A percentile compares a stretch with the other conserved stretches of the same genome.
Conservation (phyloP, 2,888 invertebrate genomes). For the Helobdella robusta region DNA sequence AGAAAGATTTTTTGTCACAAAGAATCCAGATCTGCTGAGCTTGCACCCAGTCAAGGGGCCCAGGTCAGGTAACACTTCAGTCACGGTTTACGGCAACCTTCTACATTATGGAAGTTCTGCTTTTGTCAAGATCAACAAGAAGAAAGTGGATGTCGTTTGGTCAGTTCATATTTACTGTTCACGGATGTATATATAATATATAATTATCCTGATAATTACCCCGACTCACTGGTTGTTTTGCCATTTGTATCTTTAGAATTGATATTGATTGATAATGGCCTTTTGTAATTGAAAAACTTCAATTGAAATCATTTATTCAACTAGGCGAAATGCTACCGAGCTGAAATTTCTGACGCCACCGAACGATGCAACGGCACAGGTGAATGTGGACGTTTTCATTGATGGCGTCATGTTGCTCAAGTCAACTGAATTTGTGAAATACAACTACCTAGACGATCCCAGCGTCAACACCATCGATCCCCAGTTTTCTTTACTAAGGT, state of each 20-base stretch:
- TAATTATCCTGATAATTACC: too few species aligned
- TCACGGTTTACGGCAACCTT: constrained; percentile 16
- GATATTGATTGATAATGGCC: too few species aligned
- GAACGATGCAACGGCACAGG: background rate
- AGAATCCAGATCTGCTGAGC: constrained; percentile 21
- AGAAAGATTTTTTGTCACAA: too few species aligned
- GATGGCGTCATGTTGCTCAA: constrained; percentile 14
- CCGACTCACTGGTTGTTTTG: too few species aligned
- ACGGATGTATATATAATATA: too few species aligned
- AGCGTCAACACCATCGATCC: constrained; percentile 7
- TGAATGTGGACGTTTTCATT: background rate
- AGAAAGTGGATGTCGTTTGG: background rate
- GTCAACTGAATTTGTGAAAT: background rate
- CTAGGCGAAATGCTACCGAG: constrained; percentile 19
- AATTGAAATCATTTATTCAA: too few species aligned
- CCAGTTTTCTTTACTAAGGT: constrained; percentile 18
- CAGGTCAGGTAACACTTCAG: constrained; percentile 19
- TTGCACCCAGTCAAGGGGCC: constrained; percentile 22
- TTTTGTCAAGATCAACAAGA: constrained; percentile 3
- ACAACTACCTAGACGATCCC: constrained; percentile 21
- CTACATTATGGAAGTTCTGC: constrained; percentile 19
- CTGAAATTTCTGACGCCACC: constrained; percentile 22
- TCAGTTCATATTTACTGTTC: too few species aligned
- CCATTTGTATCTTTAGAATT: too few species aligned
- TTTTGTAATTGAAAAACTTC: too few species aligned